Evolutionary conservation across 2,113 vertebrate genomes (phyloP).

Genomic region (Cynopterus brachyotis): DNA sequence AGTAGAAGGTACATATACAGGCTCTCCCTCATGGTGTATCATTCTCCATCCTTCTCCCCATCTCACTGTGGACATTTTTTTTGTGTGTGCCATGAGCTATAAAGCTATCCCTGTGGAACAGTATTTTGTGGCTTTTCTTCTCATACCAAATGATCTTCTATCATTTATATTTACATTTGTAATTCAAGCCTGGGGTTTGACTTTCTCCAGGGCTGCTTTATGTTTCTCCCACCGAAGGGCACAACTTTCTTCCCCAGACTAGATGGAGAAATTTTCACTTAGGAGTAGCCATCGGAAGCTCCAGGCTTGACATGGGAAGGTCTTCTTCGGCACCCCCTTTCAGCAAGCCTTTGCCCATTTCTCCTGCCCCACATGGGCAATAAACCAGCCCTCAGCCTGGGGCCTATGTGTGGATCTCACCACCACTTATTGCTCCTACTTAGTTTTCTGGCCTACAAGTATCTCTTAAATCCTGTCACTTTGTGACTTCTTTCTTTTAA

Average conservation of each 20-base stretch:
- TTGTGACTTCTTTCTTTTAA: background rate
- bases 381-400: background rate
- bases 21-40: background rate
- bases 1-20: background rate
- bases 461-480: background rate
- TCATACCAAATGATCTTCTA: background rate
- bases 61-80: background rate
- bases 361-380: no score
- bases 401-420: background rate
- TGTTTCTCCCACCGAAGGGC: background rate
- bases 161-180: background rate
- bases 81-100: background rate
- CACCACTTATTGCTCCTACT: rapidly evolving
- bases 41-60: background rate
- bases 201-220: background rate
- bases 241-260: background rate
- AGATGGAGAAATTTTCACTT: background rate
- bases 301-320: background rate
- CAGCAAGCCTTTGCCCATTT: no score
- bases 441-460: background rate
- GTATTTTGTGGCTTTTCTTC: background rate
- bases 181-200: background rate
- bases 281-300: background rate
- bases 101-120: background rate
- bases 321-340: no score